Percentiles rank a stretch among this genome's conserved stretches.
phyloP scores from a whole-genome alignment of 2,797 vertebrate species.

The Parambassis ranga region DNA sequence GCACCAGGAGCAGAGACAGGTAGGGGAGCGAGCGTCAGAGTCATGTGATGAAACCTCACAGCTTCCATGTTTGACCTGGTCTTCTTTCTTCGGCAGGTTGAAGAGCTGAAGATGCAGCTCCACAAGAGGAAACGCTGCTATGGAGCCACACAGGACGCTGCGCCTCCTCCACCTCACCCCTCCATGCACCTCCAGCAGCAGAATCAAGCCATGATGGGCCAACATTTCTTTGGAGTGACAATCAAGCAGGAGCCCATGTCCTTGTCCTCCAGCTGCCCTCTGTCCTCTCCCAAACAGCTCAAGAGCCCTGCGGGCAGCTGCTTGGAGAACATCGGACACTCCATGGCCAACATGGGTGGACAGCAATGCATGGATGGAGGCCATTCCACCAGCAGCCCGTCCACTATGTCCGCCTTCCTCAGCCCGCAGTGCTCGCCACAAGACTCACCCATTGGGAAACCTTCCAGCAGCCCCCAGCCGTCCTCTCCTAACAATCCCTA shows the following conservation, averaged over 20 bases:
- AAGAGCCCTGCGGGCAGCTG: constrained; percentile 74
- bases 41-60: no score
- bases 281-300: constrained; percentile 84
- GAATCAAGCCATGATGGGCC: constrained; percentile 76
- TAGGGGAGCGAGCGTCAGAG: no score
- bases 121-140: constrained; percentile 89
- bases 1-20: constrained; percentile 95
- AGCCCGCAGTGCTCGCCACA: constrained; percentile 95
- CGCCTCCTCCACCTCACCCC: constrained; percentile 51
- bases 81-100: no score
- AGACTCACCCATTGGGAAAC: constrained; percentile 86
- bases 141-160: constrained; percentile 76
- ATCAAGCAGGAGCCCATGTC: constrained; percentile 90
- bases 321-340: constrained; percentile 78
- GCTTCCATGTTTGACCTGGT: no score
- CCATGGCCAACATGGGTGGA: constrained; percentile 67
- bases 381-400: constrained; percentile 74
- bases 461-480: constrained; percentile 87
- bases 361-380: constrained; percentile 70
- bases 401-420: constrained; percentile 88
- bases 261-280: constrained; percentile 87
- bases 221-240: constrained; percentile 86
- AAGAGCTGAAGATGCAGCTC: constrained; percentile 93
- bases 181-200: constrained; percentile 81
- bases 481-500: constrained; percentile 90